Conservation (phyloP, 2,797 vertebrate species). For the Hoplostethus atlanticus region DNA sequence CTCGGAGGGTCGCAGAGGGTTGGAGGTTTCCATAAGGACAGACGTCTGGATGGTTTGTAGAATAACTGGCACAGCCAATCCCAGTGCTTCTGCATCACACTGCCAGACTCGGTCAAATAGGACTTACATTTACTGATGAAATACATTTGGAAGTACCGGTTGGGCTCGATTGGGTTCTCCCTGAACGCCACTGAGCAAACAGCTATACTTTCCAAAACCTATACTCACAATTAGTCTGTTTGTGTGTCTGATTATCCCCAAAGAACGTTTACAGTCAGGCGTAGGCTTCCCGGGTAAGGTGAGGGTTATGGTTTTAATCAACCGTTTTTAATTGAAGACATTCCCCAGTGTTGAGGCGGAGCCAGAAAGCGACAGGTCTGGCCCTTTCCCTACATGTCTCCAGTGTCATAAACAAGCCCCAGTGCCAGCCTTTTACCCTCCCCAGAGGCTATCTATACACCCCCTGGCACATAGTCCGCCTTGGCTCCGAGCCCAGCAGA, state of each 20-base stretch:
- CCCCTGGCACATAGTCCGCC: slow-evolving; percentile 29
- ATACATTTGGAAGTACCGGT: no score
- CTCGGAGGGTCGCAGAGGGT: slow-evolving; percentile 33
- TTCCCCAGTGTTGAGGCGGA: slow-evolving; percentile 32
- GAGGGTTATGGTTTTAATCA: slow-evolving; percentile 27
- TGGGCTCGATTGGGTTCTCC: background rate
- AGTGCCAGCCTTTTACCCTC: slow-evolving; percentile 67
- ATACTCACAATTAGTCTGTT: background rate
- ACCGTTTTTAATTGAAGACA: slow-evolving; percentile 28
- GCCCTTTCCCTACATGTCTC: slow-evolving; percentile 38
- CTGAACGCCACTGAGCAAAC: background rate
- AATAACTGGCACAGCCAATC: slow-evolving; percentile 9
- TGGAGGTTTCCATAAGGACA: slow-evolving; percentile 47
- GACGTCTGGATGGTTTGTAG: slow-evolving; percentile 25
- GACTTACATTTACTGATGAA: no score
- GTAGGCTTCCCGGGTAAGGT: slow-evolving; percentile 20
- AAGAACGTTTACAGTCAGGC: slow-evolving; percentile 17
- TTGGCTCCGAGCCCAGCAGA: slow-evolving; percentile 32
- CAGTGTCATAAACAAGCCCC: slow-evolving; percentile 69
- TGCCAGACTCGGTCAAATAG: no score
- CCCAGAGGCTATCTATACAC: slow-evolving; percentile 44
- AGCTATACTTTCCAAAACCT: background rate
- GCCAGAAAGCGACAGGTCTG: slow-evolving; percentile 28
- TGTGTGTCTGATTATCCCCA: background rate
- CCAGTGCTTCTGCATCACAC: no score